Conservation (phyloP, 2,888 invertebrate genomes). For the Hermaeophaga mercurialis region DNA sequence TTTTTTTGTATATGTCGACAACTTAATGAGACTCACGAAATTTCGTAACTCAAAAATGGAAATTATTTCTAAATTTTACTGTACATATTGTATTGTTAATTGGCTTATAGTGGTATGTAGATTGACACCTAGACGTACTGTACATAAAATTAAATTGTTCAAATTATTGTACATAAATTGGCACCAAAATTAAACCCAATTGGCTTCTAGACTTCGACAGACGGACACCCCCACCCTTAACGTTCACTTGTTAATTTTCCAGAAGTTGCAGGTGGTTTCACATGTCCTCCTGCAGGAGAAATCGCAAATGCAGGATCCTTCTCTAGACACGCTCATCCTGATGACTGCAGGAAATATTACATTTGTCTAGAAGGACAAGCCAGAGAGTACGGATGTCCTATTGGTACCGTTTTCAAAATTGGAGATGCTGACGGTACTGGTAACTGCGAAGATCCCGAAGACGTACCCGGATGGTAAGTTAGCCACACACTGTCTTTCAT, state of each 20-base stretch:
- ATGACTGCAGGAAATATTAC: conserved; percentile 94
- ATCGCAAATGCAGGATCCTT: conserved; percentile 84
- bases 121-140: no score
- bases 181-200: no score
- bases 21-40: no score
- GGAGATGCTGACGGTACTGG: conserved; percentile 89
- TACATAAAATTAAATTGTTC: no score
- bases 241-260: conserved; percentile 47
- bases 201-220: conserved; percentile 37
- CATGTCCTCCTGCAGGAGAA: conserved; percentile 83
- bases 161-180: conserved; percentile 11
- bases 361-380: conserved; percentile 92
- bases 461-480: conserved; percentile 93
- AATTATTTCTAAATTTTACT: no score
- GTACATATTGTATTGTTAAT: no score
- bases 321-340: conserved; percentile 93
- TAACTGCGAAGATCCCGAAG: conserved; percentile 93
- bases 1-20: no score
- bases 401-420: conserved; percentile 95
- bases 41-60: no score
- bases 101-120: no score
- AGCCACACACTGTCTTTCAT: no score
- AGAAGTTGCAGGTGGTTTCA: conserved; percentile 92
- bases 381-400: conserved; percentile 93
- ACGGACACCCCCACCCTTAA: conserved; percentile 32